Percentiles rank a stretch among this genome's conserved stretches.
phyloP scores from a whole-genome alignment of 1,140 invertebrate genomes.

The Pachyrhynchus sulphureomaculatus region DNA sequence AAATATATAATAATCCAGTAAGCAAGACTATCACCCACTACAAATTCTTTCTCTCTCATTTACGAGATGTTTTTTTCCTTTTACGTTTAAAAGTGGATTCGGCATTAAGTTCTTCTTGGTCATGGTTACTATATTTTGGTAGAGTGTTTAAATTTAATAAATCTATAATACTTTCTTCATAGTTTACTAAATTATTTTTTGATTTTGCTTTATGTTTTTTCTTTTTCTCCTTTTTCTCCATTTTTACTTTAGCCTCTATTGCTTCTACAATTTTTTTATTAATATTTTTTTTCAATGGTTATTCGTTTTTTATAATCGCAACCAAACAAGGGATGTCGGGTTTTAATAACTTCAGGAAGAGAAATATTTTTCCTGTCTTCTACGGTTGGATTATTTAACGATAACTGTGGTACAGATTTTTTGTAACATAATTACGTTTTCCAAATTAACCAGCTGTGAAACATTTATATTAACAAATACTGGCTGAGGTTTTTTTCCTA shows the following conservation, averaged over 20 bases:
- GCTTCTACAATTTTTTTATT: slow-evolving; percentile 27
- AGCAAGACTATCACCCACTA: too few relatives aligned
- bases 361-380: slow-evolving; percentile 1
- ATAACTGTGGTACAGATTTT: slow-evolving; percentile 20
- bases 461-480: slow-evolving; percentile 11
- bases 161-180: slow-evolving; percentile 11
- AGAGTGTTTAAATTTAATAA: slow-evolving; percentile 2
- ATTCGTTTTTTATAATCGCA: slow-evolving; percentile 30
- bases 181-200: background rate
- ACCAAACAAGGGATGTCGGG: slow-evolving; percentile 35
- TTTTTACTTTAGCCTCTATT: slow-evolving; percentile 14
- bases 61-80: too few relatives aligned
- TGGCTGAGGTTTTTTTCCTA: slow-evolving; percentile 18
- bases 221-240: slow-evolving; percentile 15
- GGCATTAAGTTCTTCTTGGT: background rate
- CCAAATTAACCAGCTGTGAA: slow-evolving; percentile 11
- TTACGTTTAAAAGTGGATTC: background rate
- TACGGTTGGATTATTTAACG: background rate
- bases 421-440: slow-evolving; percentile 13
- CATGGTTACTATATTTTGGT: background rate
- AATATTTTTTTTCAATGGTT: slow-evolving; percentile 21
- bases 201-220: slow-evolving; percentile 1
- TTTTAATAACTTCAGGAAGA: slow-evolving; percentile 24
- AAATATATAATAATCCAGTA: too few relatives aligned
- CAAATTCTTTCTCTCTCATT: too few relatives aligned